Conservation (phyloP, 2,797 vertebrate species). For the Geotrypetes seraphini region DNA sequence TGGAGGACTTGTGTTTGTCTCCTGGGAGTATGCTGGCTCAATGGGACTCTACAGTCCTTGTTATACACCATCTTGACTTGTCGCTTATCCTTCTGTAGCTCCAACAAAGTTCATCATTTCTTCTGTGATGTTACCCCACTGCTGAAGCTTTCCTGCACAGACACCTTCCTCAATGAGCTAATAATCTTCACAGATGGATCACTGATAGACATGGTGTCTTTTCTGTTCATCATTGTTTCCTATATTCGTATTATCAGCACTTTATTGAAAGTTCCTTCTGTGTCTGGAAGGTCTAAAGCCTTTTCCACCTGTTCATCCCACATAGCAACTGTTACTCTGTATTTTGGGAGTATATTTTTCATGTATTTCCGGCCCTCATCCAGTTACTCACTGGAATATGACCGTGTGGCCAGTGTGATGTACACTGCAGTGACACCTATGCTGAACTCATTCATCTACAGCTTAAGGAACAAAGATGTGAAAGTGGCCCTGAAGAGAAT, state of each 20-base stretch:
- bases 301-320: constrained; percentile 23
- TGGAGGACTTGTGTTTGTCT: constrained; percentile 11
- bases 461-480: constrained; percentile 18
- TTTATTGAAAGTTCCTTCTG: background rate
- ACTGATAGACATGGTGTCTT: constrained; percentile 2
- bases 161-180: background rate
- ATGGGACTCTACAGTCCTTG: constrained; percentile 16
- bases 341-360: constrained; percentile 13
- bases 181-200: background rate
- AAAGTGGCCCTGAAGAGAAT: constrained; percentile 3
- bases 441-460: constrained; percentile 23
- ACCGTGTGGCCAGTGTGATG: constrained; percentile 1
- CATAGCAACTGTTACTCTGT: constrained; percentile 9
- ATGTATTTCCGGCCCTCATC: constrained; percentile 13
- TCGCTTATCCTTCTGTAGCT: background rate
- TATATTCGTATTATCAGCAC: background rate
- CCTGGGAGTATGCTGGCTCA: constrained; percentile 12
- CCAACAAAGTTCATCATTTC: background rate
- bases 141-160: background rate
- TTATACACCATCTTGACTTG: constrained; percentile 1
- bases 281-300: constrained; percentile 10
- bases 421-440: constrained; percentile 16
- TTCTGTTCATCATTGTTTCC: background rate
- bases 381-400: background rate
- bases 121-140: constrained; percentile 6